Base-by-base conservation (phyloP, 1,140 invertebrate genomes). In the Penaeus chinensis region DNA sequence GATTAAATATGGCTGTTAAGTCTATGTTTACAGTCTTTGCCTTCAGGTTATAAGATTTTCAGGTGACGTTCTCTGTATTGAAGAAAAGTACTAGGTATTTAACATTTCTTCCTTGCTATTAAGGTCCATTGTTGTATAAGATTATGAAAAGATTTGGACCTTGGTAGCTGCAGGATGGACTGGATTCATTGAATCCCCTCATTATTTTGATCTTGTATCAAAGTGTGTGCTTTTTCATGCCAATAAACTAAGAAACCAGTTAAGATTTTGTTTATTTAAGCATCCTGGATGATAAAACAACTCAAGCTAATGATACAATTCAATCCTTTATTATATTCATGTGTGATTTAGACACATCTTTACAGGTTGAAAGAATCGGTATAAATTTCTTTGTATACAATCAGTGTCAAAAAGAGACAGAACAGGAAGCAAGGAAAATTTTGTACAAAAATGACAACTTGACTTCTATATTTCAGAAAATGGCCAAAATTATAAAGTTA, bases 141-240 rank as follows among this genome's bases (percentile, higher is more conserved):
- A 88, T 88, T 88, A 88, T 88, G 87, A 88, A 88, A 88, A 88
- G 87, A 88, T 84, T 88, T 88, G 87, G 87, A 88, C 87, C 87
- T 88, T 88, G 87, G 87, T 88, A 84, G 87, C 87, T 88, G 87
- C 87, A 88, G 82, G 87, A 84, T 88, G 87, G 87, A 84, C 82
- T 88, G 87, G 87, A 88, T 88, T 88, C 87, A 84, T 84, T 84
- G 87, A 88, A 88, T 88, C 87, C 87, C 87, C 82, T 88, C 82
- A 88, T 84, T 88, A 88, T 88, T 88, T 88, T 88, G 87, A 88
- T 88, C 87, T 84, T 88, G 87, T 88, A 88, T 88, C 87, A 88
- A 88, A 88, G 87, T 88, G 87, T 88, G 87, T 88, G 87, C 87
- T 88, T 88, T 88, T 88, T 88, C 87, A 88, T 88, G 87, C 87